Evolutionary conservation across 2,888 invertebrate genomes (phyloP), one percentile per base, ranked within the genome.

Genomic region (Acheta domesticus): DNA sequence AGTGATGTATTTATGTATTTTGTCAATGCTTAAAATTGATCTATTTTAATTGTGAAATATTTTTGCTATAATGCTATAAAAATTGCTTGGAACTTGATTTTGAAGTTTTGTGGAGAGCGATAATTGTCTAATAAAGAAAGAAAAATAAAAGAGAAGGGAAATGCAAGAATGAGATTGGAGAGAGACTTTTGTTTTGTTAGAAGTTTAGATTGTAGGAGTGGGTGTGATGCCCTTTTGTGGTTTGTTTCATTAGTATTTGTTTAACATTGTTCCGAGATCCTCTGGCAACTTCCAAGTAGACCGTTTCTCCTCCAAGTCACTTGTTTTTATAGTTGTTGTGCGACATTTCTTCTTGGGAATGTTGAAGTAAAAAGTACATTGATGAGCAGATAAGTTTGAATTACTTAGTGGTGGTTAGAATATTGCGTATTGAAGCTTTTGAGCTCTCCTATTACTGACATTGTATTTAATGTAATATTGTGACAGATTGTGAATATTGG

Each of bases 261-360:
- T 62, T 8, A n/a, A 62, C 14, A 14, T 62, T 62, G 62, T 36
- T 36, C 36, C 62, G n/a, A 19, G n/a, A 62, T 62, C 16, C 62
- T 62, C n/a, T 62, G 14, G 62, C 62, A 62, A 62, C 62, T 19
- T 62, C 62, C 14, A n/a, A 62, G 14, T 62, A 19, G 62, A 62
- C 62, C n/a, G 62, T 62, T n/a, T 62, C 62, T 62, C 62, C 62
- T 62, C 62, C 62, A 62, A 62, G 14, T 14, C 62, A 62, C 62
- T n/a, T 62, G 62, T 14, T 14, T 62, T 14, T 19, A n/a, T 62
- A 62, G 62, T 62, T 62, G 62, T 62, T 62, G 14, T 62, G 62
- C 14, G n/a, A 62, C n/a, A n/a, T 62, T 62, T 62, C 62, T 62
- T 62, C 62, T 62, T 62, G 62, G 62, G 62, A 62, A 62, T 36